Conservation (phyloP, 2,888 invertebrate genomes). For the Cheiracanthium punctorium region DNA sequence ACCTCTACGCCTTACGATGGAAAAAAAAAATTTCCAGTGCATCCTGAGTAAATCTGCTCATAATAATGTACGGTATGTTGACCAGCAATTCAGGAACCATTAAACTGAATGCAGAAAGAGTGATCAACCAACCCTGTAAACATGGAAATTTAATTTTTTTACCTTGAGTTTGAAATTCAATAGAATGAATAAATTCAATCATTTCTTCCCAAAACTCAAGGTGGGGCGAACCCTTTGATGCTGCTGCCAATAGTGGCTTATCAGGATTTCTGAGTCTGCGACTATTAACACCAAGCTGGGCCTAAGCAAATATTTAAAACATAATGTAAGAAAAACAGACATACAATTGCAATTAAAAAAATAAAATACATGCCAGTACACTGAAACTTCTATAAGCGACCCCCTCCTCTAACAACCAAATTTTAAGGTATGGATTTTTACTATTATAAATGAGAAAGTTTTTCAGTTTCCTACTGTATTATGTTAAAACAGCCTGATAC, state of each 20-base stretch:
- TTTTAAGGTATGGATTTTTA: too few relatives aligned
- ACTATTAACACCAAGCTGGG: background rate
- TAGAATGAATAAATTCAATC: background rate
- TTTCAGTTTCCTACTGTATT: too few relatives aligned
- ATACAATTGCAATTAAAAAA: too few relatives aligned
- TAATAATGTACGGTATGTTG: background rate
- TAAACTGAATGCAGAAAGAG: background rate
- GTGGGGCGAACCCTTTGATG: background rate
- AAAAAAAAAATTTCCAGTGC: background rate
- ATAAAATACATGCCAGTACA: too few relatives aligned
- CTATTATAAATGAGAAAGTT: too few relatives aligned
- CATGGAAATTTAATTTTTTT: background rate
- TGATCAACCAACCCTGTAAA: background rate
- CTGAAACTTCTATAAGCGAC: too few relatives aligned
- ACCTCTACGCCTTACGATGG: background rate
- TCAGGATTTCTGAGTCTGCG: background rate
- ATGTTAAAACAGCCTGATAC: too few relatives aligned
- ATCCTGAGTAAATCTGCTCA: background rate
- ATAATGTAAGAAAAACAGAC: too few relatives aligned
- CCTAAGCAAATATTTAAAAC: too few relatives aligned
- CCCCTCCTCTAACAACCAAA: too few relatives aligned
- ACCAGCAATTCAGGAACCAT: background rate
- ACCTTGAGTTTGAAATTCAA: background rate
- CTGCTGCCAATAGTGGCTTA: background rate
- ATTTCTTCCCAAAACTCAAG: background rate